Conservation (phyloP, 2,888 invertebrate genomes). For the Agrotis clavis region DNA sequence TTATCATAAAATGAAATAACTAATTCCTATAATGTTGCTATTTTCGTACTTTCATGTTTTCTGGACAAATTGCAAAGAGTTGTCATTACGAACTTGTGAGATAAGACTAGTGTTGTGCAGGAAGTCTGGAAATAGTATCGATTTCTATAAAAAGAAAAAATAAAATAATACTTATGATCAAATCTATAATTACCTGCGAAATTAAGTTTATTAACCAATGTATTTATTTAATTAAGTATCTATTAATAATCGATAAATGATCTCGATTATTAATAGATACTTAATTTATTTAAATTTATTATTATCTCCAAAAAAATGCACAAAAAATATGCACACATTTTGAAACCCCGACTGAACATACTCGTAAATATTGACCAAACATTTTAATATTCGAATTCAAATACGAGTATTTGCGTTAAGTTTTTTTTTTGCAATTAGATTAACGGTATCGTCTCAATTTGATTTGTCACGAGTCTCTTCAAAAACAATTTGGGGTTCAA, state of each 20-base stretch:
- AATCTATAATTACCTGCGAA: slow-evolving; percentile 8
- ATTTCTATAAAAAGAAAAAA: too few species aligned
- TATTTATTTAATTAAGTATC: slow-evolving; percentile 13
- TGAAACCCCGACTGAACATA: slow-evolving; percentile 1
- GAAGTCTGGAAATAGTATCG: neutral
- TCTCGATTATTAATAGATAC: too few species aligned
- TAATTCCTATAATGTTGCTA: slow-evolving; percentile 23
- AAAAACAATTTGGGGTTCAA: slow-evolving; percentile 58
- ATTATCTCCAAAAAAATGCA: slow-evolving; percentile 3
- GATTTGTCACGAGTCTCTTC: slow-evolving; percentile 60
- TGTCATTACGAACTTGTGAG: neutral
- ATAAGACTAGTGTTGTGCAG: neutral
- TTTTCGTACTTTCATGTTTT: slow-evolving; percentile 32
- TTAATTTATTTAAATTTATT: too few species aligned
- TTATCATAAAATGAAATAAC: slow-evolving; percentile 48
- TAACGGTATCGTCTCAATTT: slow-evolving; percentile 68
- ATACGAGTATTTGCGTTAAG: neutral
- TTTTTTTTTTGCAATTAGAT: slow-evolving; percentile 38
- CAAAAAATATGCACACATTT: neutral
- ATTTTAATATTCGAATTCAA: slow-evolving; percentile 18
- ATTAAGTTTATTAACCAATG: slow-evolving; percentile 27
- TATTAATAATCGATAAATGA: neutral
- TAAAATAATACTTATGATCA: neutral
- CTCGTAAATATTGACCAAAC: slow-evolving; percentile 1
- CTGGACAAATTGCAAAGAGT: slow-evolving; percentile 24